Evolutionary conservation across 2,888 invertebrate species (phyloP).

Genomic region (Magallana nippona): DNA sequence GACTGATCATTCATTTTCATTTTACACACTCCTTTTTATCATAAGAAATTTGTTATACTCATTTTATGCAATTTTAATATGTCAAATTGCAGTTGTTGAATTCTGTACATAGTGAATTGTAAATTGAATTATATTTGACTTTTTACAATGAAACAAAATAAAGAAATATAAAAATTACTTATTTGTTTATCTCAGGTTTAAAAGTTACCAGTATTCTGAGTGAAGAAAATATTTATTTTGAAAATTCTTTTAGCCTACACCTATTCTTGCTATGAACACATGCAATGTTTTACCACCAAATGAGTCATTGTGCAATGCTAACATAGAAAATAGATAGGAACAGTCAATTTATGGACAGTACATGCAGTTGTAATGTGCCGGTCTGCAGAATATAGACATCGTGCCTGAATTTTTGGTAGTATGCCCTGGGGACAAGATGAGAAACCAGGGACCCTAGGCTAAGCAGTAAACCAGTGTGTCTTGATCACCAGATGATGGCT

Average conservation of each 20-base stretch:
- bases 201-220: no score
- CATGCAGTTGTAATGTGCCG: no score
- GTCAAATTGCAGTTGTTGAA: constrained; percentile 33
- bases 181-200: not conserved
- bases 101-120: constrained; percentile 25
- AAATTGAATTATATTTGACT: constrained; percentile 24
- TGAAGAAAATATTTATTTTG: no score
- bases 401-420: not conserved
- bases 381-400: not conserved
- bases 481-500: constrained; percentile 19
- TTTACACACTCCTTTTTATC: not conserved
- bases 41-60: constrained; percentile 23
- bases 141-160: constrained; percentile 28
- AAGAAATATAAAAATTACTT: not conserved
- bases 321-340: no score
- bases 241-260: no score
- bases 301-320: no score
- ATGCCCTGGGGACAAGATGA: not conserved
- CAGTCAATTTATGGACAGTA: no score
- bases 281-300: no score
- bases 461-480: not conserved
- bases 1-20: not conserved
- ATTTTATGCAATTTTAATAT: constrained; percentile 27
- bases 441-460: not conserved
- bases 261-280: no score